These are phyloP conservation scores for Trachelus tabidus DNA, from an alignment of 2,888 invertebrate genomes.

Conservation along the genomic window DNA sequence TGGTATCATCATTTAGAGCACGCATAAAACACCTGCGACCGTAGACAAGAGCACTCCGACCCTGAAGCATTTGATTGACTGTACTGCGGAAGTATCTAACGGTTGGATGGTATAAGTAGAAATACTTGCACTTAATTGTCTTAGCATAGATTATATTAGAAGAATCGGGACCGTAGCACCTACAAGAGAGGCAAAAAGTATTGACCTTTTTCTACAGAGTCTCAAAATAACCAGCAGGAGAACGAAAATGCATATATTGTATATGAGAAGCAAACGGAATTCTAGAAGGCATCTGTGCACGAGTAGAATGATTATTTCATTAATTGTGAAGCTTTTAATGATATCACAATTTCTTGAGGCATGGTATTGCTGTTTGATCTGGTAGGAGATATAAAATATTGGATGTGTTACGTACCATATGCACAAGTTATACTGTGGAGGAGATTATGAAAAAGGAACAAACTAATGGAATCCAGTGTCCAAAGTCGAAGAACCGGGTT, in stretches of 20 bases:
- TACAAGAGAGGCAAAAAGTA: not conserved
- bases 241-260: not conserved
- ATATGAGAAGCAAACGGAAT: not conserved
- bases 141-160: not conserved
- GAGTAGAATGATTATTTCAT: not conserved
- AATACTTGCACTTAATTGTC: not conserved
- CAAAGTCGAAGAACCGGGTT: not conserved
- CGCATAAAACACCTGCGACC: not conserved
- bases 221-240: not conserved
- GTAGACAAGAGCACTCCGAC: not conserved
- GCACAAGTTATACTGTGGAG: not conserved
- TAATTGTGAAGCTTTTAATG: not conserved
- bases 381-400: not conserved
- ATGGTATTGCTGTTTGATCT: not conserved
- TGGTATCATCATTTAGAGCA: constrained; percentile 10
- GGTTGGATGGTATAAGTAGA: constrained; percentile 3
- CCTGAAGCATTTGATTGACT: constrained; percentile 13
- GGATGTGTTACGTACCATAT: not conserved
- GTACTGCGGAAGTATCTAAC: constrained; percentile 9
- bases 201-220: not conserved
- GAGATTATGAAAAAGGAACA: not conserved
- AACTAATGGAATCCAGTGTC: not conserved
- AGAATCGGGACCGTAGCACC: not conserved
- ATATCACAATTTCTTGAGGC: not conserved
- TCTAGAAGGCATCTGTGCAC: not conserved